Conservation (phyloP, 2,113 vertebrate genomes). For the Triplophysa tibetana region DNA sequence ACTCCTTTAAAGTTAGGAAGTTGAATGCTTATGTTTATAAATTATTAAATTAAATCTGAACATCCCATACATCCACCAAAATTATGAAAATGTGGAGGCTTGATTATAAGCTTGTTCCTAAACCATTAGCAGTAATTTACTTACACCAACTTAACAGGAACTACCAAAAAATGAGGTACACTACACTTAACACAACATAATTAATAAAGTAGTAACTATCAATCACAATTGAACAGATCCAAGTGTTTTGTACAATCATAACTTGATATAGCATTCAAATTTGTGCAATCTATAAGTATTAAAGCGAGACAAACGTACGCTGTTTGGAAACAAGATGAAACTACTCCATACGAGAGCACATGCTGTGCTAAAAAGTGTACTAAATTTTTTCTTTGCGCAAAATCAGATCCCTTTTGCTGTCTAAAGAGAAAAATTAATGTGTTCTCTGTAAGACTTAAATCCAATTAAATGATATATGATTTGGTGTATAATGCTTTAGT, state of each 20-base stretch:
- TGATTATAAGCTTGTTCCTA: neutral
- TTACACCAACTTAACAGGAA: neutral
- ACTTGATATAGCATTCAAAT: neutral
- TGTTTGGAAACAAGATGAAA: neutral
- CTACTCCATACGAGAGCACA: neutral
- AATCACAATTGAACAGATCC: neutral
- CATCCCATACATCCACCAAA: neutral
- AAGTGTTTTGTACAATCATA: conserved; percentile 14
- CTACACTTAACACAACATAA: neutral
- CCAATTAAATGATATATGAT: too few relatives aligned
- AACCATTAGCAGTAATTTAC: neutral
- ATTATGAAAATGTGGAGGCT: neutral
- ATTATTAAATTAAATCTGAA: neutral
- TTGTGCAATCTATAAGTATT: neutral
- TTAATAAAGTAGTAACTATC: neutral
- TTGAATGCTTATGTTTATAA: neutral
- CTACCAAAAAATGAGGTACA: neutral
- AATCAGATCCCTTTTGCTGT: too few relatives aligned
- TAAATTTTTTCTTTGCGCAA: too few relatives aligned
- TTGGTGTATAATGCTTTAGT: too few relatives aligned
- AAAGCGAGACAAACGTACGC: neutral
- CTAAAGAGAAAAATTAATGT: neutral
- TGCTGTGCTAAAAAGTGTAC: neutral
- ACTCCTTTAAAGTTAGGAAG: neutral
- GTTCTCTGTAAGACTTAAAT: neutral